Conservation (phyloP, 2,888 invertebrate genomes). For the Synergus umbraculus region DNA sequence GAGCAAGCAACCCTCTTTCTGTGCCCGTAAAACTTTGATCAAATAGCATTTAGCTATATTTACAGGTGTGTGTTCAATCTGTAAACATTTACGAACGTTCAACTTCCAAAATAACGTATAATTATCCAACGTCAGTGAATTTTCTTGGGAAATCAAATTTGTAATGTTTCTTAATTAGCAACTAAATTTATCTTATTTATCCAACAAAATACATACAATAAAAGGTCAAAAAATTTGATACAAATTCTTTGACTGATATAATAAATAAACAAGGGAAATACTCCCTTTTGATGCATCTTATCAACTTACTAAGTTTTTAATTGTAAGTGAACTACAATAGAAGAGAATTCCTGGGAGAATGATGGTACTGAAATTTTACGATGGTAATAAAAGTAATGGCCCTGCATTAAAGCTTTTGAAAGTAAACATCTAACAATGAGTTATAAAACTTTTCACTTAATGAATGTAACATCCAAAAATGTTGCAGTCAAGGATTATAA, state of each 20-base stretch:
- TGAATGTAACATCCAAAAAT: too few species aligned
- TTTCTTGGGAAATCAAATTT: neutral
- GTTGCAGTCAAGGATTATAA: too few species aligned
- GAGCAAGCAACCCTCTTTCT: neutral
- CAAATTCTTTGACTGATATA: neutral
- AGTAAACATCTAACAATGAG: neutral
- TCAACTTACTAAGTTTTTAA: neutral
- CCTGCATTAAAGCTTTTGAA: neutral
- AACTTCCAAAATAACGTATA: constrained; percentile 7
- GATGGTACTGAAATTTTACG: constrained; percentile 18
- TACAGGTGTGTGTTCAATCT: constrained; percentile 21
- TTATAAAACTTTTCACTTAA: neutral
- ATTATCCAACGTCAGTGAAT: constrained; percentile 2
- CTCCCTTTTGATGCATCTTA: neutral
- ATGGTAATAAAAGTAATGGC: constrained; percentile 5
- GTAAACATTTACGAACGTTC: constrained; percentile 29
- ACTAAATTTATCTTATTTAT: neutral
- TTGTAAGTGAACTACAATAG: neutral
- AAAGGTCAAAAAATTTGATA: neutral
- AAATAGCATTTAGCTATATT: constrained; percentile 32
- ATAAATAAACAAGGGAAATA: neutral
- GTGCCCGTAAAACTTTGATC: neutral
- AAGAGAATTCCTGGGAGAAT: constrained; percentile 1
- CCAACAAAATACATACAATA: too few species aligned
- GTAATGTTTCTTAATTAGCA: neutral